A percentile compares a stretch with the other conserved stretches of the same genome.
Evolutionary conservation across 2,888 invertebrate species (phyloP).

Genomic region (Caenorhabditis sp.): DNA sequence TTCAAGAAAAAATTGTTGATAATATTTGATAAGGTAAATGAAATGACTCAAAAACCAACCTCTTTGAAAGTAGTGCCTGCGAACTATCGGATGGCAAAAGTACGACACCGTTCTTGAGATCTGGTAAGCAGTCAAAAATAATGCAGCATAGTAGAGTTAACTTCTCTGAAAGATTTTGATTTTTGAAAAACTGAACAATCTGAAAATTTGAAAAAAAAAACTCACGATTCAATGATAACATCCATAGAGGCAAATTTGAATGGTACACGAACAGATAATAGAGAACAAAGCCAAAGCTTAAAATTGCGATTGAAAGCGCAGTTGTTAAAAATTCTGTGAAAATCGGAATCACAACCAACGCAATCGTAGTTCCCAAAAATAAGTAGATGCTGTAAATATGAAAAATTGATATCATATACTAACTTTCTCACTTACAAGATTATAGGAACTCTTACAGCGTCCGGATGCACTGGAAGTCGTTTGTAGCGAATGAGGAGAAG

Average conservation of each 20-base stretch:
- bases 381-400: conserved; percentile 48
- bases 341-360: conserved; percentile 69
- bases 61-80: conserved; percentile 57
- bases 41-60: conserved; percentile 10
- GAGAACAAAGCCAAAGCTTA: conserved; percentile 61
- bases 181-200: too few relatives aligned
- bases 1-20: too few relatives aligned
- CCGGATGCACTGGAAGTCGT: conserved; percentile 68
- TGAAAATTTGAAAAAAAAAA: neutral
- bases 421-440: conserved; percentile 40
- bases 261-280: conserved; percentile 64
- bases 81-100: conserved; percentile 62
- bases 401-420: too few relatives aligned
- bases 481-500: conserved; percentile 64
- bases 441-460: conserved; percentile 66
- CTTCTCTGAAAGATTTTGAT: conserved; percentile 48
- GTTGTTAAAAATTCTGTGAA: conserved; percentile 61
- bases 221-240: conserved; percentile 56
- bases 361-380: conserved; percentile 62
- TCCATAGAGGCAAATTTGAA: conserved; percentile 50
- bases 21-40: too few relatives aligned
- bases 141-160: conserved; percentile 58
- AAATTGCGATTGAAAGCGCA: conserved; percentile 64
- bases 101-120: conserved; percentile 55
- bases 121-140: conserved; percentile 67